A percentile compares a stretch with the other conserved stretches of the same genome.
These are phyloP conservation scores for Gadopsis marmoratus DNA, from an alignment of 2,797 vertebrate species.

Conservation along the genomic window DNA sequence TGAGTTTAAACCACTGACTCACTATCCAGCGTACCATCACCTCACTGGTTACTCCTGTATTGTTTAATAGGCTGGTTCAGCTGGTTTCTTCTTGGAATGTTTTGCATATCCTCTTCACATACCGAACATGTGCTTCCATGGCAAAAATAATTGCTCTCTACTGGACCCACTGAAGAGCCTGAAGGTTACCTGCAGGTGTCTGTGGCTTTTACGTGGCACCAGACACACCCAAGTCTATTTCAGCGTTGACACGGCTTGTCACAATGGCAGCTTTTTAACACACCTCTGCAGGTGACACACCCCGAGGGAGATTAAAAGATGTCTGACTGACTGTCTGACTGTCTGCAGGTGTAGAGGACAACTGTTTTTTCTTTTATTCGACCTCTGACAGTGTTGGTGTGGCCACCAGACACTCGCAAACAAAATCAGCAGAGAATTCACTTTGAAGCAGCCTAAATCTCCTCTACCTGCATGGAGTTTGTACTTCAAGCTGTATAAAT, in stretches of 20 bases:
- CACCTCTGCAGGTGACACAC: constrained; percentile 43
- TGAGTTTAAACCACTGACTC: background rate
- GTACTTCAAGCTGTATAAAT: background rate
- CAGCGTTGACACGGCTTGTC: constrained; percentile 42
- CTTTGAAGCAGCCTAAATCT: background rate
- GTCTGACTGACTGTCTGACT: constrained; percentile 28
- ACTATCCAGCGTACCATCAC: background rate
- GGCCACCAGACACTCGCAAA: background rate
- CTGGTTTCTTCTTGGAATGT: constrained; percentile 35
- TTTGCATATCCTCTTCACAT: constrained; percentile 8
- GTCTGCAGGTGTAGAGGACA: constrained; percentile 15
- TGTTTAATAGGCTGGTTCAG: constrained; percentile 24
- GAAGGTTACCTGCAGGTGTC: constrained; percentile 36
- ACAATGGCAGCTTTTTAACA: constrained; percentile 17
- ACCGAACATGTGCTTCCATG: background rate
- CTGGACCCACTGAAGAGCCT: background rate
- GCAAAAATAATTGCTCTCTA: background rate
- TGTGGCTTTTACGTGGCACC: background rate
- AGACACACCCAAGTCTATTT: constrained; percentile 25
- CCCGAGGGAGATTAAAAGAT: constrained; percentile 44
- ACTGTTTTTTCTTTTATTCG: background rate
- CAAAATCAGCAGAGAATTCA: too few species aligned
- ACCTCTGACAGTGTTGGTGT: constrained; percentile 19
- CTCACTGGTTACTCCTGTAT: background rate
- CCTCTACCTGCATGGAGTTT: background rate